Conservation (phyloP, 2,888 invertebrate species). For the Linnaemya tessellans region DNA sequence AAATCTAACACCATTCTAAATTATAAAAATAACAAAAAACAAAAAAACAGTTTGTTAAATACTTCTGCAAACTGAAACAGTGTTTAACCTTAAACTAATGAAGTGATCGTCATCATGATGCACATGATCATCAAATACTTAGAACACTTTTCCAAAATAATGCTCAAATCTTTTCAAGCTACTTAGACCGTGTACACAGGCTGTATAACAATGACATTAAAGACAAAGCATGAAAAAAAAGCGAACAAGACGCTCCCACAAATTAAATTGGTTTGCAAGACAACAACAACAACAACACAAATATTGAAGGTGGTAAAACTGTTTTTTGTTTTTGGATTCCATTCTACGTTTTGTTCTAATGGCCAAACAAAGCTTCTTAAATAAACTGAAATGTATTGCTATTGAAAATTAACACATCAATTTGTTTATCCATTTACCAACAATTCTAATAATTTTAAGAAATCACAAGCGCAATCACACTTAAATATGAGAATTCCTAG, state of each 20-base stretch:
- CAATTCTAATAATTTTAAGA: slow-evolving; percentile 8
- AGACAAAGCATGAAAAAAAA: not conserved
- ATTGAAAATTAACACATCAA: slow-evolving; percentile 26
- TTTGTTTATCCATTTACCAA: slow-evolving; percentile 1
- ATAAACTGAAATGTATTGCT: slow-evolving; percentile 24
- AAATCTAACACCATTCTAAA: slow-evolving; percentile 65
- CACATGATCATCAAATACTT: slow-evolving; percentile 17
- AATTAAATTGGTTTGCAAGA: slow-evolving; percentile 38
- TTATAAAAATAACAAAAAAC: slow-evolving; percentile 1
- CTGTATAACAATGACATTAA: slow-evolving; percentile 59
- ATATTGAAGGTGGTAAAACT: not conserved
- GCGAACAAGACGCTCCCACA: slow-evolving; percentile 62
- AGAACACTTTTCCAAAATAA: slow-evolving; percentile 12
- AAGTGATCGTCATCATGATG: slow-evolving; percentile 64
- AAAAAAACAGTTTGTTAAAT: slow-evolving; percentile 44
- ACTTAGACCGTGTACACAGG: slow-evolving; percentile 11
- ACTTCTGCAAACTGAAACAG: slow-evolving; percentile 52
- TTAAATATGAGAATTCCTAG: slow-evolving; percentile 2
- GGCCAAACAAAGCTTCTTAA: slow-evolving; percentile 38
- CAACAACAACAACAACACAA: not conserved
- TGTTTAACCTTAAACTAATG: slow-evolving; percentile 67
- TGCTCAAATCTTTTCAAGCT: slow-evolving; percentile 13
- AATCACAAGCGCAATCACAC: not conserved
- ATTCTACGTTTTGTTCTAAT: not conserved
- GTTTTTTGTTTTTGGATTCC: not conserved